phyloP scores from a whole-genome alignment of 2,888 invertebrate species.

The Augiades crinisus region DNA sequence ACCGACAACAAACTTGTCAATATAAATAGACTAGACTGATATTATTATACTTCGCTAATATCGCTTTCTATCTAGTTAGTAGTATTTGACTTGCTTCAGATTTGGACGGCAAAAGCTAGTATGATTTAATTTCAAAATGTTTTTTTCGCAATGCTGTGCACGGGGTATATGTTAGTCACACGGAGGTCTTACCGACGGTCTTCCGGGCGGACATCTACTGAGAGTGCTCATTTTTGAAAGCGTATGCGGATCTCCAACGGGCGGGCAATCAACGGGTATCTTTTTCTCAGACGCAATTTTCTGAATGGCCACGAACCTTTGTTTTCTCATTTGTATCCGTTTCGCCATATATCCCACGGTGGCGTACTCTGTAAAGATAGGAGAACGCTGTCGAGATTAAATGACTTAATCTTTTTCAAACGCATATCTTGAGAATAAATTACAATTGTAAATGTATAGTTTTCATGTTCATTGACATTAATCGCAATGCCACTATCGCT shows the following conservation, averaged over 20 bases:
- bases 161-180: too few relatives aligned
- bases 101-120: too few relatives aligned
- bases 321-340: slow-evolving; percentile 97
- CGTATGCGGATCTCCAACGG: slow-evolving; percentile 85
- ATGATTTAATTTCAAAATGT: too few relatives aligned
- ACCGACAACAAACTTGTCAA: too few relatives aligned
- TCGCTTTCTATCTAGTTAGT: too few relatives aligned
- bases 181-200: slow-evolving; percentile 70
- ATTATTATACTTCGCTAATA: too few relatives aligned
- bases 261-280: slow-evolving; percentile 89
- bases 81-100: too few relatives aligned
- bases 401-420: too few relatives aligned
- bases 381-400: slow-evolving; percentile 38
- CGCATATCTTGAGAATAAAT: neutral
- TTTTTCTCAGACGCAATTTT: slow-evolving; percentile 97
- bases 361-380: slow-evolving; percentile 92
- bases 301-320: slow-evolving; percentile 93
- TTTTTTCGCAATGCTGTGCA: too few relatives aligned
- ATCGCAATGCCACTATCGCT: neutral
- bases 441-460: slow-evolving; percentile 12
- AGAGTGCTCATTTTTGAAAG: slow-evolving; percentile 90
- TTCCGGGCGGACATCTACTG: slow-evolving; percentile 79
- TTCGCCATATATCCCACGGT: slow-evolving; percentile 99
- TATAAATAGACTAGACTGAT: too few relatives aligned
- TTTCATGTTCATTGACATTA: neutral